Evolutionary conservation across 2,888 invertebrate genomes (phyloP).

Genomic region (Priocnemis perturbator): DNA sequence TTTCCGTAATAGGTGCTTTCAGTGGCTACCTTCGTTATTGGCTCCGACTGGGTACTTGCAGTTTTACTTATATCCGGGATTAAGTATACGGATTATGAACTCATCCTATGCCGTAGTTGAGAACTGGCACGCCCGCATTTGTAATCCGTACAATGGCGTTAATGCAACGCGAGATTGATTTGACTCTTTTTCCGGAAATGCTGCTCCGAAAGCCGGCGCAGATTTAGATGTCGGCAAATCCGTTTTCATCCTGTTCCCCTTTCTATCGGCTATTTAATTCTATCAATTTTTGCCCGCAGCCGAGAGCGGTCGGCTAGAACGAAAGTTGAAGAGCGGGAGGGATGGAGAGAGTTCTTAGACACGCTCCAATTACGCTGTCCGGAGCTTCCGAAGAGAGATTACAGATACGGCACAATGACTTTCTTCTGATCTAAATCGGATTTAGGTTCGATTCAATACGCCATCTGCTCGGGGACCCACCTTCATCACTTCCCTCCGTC

Average conservation of each 20-base stretch:
- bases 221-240: slow-evolving; percentile 4
- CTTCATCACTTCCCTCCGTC: slow-evolving; percentile 11
- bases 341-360: slow-evolving; percentile 37
- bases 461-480: slow-evolving; percentile 40
- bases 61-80: too few species aligned
- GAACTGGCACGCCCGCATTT: too few species aligned
- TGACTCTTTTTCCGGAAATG: background rate
- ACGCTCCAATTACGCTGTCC: slow-evolving; percentile 56
- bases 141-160: too few species aligned
- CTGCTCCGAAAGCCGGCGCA: background rate
- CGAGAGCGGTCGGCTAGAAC: slow-evolving; percentile 1
- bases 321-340: background rate
- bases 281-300: slow-evolving; percentile 31
- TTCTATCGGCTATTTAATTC: slow-evolving; percentile 34
- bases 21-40: too few species aligned
- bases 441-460: slow-evolving; percentile 50
- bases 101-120: too few species aligned
- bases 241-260: slow-evolving; percentile 7
- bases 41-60: too few species aligned
- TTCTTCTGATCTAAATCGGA: slow-evolving; percentile 52
- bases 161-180: too few species aligned
- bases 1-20: too few species aligned
- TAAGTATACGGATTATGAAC: too few species aligned
- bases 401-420: slow-evolving; percentile 51
- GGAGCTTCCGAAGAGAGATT: slow-evolving; percentile 48